Evolutionary conservation across 2,113 vertebrate species (phyloP), one percentile per base, ranked within the genome.

Genomic region (Hiodon tergisus): DNA sequence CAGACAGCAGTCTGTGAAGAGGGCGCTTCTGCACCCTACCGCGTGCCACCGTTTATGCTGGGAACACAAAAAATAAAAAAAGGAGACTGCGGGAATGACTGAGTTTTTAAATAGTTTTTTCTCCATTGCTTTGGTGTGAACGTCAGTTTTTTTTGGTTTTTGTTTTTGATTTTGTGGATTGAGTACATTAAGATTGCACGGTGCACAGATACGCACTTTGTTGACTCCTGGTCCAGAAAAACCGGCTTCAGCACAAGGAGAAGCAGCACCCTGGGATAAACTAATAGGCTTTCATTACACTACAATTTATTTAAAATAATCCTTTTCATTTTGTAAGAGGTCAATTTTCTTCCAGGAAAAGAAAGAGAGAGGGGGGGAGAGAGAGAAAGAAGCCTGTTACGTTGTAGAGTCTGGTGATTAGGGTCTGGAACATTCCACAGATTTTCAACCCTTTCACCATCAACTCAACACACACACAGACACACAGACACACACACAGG

Each of bases 281-380:
- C 46, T 73, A 74, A 66, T 47, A 66, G 72, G 50, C 16, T 74
- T 74, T 67, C 72, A 74, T 67, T 74, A 67, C 62, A n/a, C 31
- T 67, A 11, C 52, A 17, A 55, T 74, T 74, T 67, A 62, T 58
- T 58, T 71, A 57, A 58, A 73, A 54, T 3, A 9, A 73, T 57
- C 16, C 61, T 46, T 66, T 53, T 4, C 1, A 53, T 55, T 54
- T 66, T 31, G 3, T 11, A 52, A 63, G 50, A 62, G 51, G 72
- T 63, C 61, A 63, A 54, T 66, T 65, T 67, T 67, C 58, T 54
- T 13, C 58, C 58, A 51, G 67, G 47, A 52, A 68, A 7, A 68
- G 10, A 68, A 1, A 52, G 31, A 55, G 16, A 0, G 2, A 67
- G n/a, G 31, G 16, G 48, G 71, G 3, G 17, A 55, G 16, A 71